Evolutionary conservation across 2,888 invertebrate genomes (phyloP), one percentile per base, ranked within the genome.

Genomic region (Tryphoninae sp.): DNA sequence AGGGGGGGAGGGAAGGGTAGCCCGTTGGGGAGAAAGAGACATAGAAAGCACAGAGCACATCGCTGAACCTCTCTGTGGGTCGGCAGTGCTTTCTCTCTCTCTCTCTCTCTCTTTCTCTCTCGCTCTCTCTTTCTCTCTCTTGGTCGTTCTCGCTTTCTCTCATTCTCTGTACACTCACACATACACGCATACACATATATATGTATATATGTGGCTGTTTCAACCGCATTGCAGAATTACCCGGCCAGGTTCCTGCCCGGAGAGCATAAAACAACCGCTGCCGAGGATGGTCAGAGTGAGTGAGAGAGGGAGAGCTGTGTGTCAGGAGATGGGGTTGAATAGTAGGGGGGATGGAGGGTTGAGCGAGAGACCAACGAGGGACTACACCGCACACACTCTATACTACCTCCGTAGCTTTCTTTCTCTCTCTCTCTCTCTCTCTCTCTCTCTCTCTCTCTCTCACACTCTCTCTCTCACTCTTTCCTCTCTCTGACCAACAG

Each of bases 171-270:
- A 23, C 16, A 4, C 51, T 13, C 51, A 16, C 13, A 23, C 45
- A 22, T 51, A 51, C n/a, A 55, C 13, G 4, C 22, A 65, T 42
- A 55, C 6, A 40, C 51, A 33, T 45, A 33, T 19, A 58, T 69
- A 71, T 76, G 76, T 75, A 78, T 87, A 86, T 86, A 87, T 84
- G 84, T 84, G 84, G 69, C 80, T 61, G 81, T 85, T 88, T 87
- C 86, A 88, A 90, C 91, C 89, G 90, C 91, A 91, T 89, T 90
- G 91, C 90, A 91, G 90, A 90, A 91, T 90, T 91, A 90, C 89
- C 89, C 89, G 87, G 88, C 87, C 88, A 87, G 88, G 87, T 88
- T 89, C 84, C 88, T 86, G 87, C 87, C 87, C 86, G 86, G 87
- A 86, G 86, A 90, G 88, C 88, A 89, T 90, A 89, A 90, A 90